A percentile compares a stretch with the other conserved stretches of the same genome.
Evolutionary conservation across 2,797 vertebrate genomes (phyloP).

Genomic region (Neostethus bicornis): DNA sequence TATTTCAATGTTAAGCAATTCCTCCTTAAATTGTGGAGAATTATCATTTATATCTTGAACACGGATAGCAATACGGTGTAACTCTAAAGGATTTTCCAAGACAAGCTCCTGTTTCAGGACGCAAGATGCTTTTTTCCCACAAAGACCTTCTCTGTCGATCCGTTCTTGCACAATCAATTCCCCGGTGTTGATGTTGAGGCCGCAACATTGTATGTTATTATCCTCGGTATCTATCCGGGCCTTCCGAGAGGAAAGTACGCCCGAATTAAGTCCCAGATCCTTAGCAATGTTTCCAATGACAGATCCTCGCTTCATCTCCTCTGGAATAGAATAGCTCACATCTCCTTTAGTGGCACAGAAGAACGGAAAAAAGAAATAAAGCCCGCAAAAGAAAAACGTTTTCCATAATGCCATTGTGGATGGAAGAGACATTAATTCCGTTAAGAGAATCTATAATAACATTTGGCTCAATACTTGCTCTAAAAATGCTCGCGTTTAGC

Average conservation of each 20-base stretch:
- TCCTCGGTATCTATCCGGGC: slow-evolving; percentile 37
- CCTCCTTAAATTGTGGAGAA: slow-evolving; percentile 64
- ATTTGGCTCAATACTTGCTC: too few relatives aligned
- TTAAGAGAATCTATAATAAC: too few relatives aligned
- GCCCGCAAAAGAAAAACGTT: too few relatives aligned
- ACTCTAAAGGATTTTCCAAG: slow-evolving; percentile 60
- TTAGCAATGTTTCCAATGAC: slow-evolving; percentile 60
- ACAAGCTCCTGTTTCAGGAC: slow-evolving; percentile 72
- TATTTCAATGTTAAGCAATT: slow-evolving; percentile 68
- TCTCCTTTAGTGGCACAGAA: too few relatives aligned
- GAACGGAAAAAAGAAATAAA: too few relatives aligned
- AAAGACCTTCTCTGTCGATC: slow-evolving; percentile 62
- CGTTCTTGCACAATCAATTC: slow-evolving; percentile 34
- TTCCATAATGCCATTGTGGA: too few relatives aligned
- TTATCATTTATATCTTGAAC: slow-evolving; percentile 80
- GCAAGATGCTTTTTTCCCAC: slow-evolving; percentile 47
- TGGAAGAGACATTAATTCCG: too few relatives aligned
- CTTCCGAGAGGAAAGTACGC: slow-evolving; percentile 10
- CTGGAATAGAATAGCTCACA: slow-evolving; percentile 42
- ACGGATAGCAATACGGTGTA: slow-evolving; percentile 51
- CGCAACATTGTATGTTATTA: slow-evolving; percentile 33
- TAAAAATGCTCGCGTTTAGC: too few relatives aligned
- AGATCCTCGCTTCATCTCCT: slow-evolving; percentile 45
- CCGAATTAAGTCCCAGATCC: slow-evolving; percentile 49
- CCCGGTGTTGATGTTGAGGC: slow-evolving; percentile 38